Percentiles rank a stretch among this genome's conserved stretches.
These are phyloP conservation scores for Champsocephalus esox DNA, from an alignment of 2,797 vertebrate genomes.

Conservation along the genomic window DNA sequence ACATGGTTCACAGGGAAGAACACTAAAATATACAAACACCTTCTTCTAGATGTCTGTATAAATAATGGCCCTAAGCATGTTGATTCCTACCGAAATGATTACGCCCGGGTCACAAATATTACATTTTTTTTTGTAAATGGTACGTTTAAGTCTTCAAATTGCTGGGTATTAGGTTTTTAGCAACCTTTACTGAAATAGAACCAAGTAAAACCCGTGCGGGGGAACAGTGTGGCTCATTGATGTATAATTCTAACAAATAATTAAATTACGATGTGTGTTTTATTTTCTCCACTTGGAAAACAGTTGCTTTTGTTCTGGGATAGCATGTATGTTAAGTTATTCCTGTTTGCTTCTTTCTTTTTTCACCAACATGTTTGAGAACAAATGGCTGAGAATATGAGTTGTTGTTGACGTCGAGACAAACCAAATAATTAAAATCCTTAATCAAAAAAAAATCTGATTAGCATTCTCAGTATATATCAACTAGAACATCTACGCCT, in stretches of 20 bases:
- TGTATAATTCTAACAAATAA: no score
- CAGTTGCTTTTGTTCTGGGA: not conserved
- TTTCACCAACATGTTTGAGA: not conserved
- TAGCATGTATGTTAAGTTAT: not conserved
- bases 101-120: no score
- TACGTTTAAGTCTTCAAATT: not conserved
- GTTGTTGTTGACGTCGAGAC: not conserved
- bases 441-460: not conserved
- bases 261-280: no score
- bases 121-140: no score
- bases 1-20: not conserved
- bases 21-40: not conserved
- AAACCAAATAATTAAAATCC: slow-evolving; percentile 6
- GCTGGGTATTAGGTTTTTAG: not conserved
- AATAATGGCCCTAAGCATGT: not conserved
- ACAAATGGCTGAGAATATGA: not conserved
- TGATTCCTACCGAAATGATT: not conserved
- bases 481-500: not conserved
- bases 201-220: not conserved
- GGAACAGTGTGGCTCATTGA: not conserved
- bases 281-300: not conserved
- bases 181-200: not conserved
- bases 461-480: not conserved
- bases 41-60: not conserved
- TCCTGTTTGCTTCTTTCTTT: not conserved